phyloP scores from a whole-genome alignment of 2,888 invertebrate species.

The Sinelater perroti region DNA sequence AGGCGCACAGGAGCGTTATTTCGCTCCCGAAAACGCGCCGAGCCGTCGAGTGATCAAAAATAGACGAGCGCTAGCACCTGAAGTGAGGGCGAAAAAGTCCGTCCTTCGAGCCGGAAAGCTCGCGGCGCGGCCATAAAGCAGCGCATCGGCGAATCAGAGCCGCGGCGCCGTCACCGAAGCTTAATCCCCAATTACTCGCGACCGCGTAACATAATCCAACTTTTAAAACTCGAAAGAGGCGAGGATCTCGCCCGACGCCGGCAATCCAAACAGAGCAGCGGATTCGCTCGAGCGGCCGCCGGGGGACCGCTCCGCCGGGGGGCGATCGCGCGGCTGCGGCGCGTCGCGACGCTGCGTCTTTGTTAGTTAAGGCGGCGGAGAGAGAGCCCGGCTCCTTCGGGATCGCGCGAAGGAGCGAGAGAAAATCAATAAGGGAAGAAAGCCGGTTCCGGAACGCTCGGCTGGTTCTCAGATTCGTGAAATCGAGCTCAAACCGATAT shows the following conservation, averaged over 20 bases:
- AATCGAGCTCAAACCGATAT: slow-evolving; percentile 61
- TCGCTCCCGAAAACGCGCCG: no score
- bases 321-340: slow-evolving; percentile 56
- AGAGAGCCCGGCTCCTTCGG: slow-evolving; percentile 38
- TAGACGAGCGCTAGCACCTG: no score
- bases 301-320: slow-evolving; percentile 55
- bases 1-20: no score
- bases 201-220: slow-evolving; percentile 47
- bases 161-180: slow-evolving; percentile 37
- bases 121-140: no score
- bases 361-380: slow-evolving; percentile 45
- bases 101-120: no score
- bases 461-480: slow-evolving; percentile 63
- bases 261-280: slow-evolving; percentile 56
- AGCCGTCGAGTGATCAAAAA: no score
- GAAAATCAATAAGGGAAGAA: slow-evolving; percentile 63
- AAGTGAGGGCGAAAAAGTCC: no score
- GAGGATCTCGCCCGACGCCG: slow-evolving; percentile 48
- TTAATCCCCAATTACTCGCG: slow-evolving; percentile 43
- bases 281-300: slow-evolving; percentile 56
- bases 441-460: slow-evolving; percentile 63
- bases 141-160: slow-evolving; percentile 30
- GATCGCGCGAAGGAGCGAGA: slow-evolving; percentile 53
- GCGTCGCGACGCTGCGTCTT: slow-evolving; percentile 47
- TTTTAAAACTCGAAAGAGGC: slow-evolving; percentile 52